Conservation (phyloP, 1,140 invertebrate species). For the Drosophila guanche region DNA sequence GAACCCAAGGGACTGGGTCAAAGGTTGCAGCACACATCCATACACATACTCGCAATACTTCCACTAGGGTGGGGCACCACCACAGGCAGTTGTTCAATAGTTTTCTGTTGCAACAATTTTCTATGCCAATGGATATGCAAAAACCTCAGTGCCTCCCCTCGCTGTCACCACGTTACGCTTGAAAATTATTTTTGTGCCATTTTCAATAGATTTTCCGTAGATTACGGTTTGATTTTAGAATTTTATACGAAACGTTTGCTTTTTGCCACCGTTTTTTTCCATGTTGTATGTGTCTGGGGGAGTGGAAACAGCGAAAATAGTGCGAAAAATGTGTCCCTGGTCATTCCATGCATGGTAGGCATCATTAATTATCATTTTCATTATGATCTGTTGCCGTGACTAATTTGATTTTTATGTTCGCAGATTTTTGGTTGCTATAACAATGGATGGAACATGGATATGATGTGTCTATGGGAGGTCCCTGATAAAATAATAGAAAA, state of each 20-base stretch:
- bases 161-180: constrained; percentile 55
- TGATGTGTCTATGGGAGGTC: background rate
- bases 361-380: constrained; percentile 78
- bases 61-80: constrained; percentile 27
- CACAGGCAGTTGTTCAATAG: too few relatives aligned
- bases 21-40: constrained; percentile 51
- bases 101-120: constrained; percentile 48
- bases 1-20: constrained; percentile 60
- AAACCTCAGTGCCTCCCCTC: constrained; percentile 38
- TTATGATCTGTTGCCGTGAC: constrained; percentile 64
- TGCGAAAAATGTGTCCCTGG: constrained; percentile 49
- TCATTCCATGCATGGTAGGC: constrained; percentile 5
- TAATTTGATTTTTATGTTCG: constrained; percentile 69
- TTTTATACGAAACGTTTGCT: constrained; percentile 34
- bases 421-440: background rate
- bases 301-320: constrained; percentile 29
- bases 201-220: constrained; percentile 65
- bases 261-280: constrained; percentile 39
- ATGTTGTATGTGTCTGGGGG: constrained; percentile 26
- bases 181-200: constrained; percentile 62
- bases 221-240: constrained; percentile 55
- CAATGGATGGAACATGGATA: too few relatives aligned
- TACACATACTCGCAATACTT: constrained; percentile 10
- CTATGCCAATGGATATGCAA: constrained; percentile 70
- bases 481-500: background rate